Evolutionary conservation across 2,797 vertebrate species (phyloP).

Genomic region (Florisuga fusca): DNA sequence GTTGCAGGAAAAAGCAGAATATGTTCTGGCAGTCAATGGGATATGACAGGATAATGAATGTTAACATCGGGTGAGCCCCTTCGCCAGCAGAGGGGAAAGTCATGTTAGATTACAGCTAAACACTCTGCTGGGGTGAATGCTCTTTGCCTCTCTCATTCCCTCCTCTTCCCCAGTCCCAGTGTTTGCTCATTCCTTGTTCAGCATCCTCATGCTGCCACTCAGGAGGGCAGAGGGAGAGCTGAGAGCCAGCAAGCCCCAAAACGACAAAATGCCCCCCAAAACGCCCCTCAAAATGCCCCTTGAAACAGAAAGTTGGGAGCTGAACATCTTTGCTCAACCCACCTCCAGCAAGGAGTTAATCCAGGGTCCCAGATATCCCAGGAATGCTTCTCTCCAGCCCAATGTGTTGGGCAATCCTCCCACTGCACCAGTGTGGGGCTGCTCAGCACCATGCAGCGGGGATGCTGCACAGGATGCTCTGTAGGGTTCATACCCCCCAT

Average conservation of each 20-base stretch:
- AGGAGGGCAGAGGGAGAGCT: not conserved
- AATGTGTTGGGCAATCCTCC: not conserved
- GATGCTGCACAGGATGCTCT: not conserved
- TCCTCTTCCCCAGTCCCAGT: not conserved
- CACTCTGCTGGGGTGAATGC: slow-evolving; percentile 31
- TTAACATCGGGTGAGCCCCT: slow-evolving; percentile 74
- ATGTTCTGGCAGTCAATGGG: slow-evolving; percentile 76
- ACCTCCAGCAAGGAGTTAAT: not conserved
- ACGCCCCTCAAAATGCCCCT: accelerated
- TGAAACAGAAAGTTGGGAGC: not conserved
- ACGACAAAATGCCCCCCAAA: accelerated
- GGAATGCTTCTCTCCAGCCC: not conserved
- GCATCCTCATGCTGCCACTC: accelerated
- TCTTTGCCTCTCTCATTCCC: not conserved
- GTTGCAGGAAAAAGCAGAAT: slow-evolving; percentile 63
- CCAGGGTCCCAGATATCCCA: accelerated
- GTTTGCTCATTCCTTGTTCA: not conserved
- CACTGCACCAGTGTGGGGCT: not conserved
- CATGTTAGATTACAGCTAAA: slow-evolving; percentile 77
- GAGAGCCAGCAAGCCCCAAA: not conserved
- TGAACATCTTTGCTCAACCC: not conserved
- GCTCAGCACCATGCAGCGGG: not conserved
- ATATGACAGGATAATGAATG: slow-evolving; percentile 79
- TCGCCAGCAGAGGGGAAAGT: slow-evolving; percentile 75
- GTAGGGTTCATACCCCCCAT: accelerated